Percentiles rank a stretch among this genome's conserved stretches.
Conservation (phyloP, 2,797 vertebrate genomes). For the Tadarida brasiliensis region DNA sequence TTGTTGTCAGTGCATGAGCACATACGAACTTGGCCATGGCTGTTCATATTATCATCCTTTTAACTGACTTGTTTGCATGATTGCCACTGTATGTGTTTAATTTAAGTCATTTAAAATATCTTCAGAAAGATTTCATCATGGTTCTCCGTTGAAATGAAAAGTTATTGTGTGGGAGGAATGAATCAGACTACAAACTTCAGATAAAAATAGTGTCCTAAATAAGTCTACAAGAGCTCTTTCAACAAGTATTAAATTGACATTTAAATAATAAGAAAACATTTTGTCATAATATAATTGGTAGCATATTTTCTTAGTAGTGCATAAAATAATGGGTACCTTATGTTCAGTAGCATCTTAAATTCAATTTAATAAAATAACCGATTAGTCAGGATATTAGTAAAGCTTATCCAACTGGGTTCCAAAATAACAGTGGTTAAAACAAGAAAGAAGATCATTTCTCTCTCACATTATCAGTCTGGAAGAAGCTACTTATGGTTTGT, state of each 20-base stretch:
- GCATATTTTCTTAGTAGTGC: slow-evolving; percentile 28
- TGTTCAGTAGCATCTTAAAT: background rate
- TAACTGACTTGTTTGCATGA: background rate
- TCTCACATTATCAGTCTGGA: background rate
- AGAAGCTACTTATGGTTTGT: background rate
- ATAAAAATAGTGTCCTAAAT: slow-evolving; percentile 12
- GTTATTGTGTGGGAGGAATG: slow-evolving; percentile 21
- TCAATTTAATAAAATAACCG: background rate
- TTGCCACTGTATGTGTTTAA: background rate
- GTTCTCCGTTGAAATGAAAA: slow-evolving; percentile 26
- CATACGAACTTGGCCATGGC: background rate
- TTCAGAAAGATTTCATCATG: slow-evolving; percentile 6
- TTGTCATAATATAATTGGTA: slow-evolving; percentile 27
- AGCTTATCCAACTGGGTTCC: background rate
- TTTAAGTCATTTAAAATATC: background rate
- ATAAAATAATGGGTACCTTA: slow-evolving; percentile 28
- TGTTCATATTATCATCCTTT: background rate
- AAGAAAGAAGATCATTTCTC: background rate
- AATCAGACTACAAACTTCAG: background rate
- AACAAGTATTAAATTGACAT: slow-evolving; percentile 14
- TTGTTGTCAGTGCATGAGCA: background rate
- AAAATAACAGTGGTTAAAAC: slow-evolving; percentile 15
- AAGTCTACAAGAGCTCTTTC: slow-evolving; percentile 12
- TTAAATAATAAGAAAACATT: slow-evolving; percentile 35
- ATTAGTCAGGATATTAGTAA: background rate